Evolutionary conservation across 2,797 vertebrate genomes (phyloP), one percentile per base, ranked within the genome.

Genomic region (Urophycis tenuis): DNA sequence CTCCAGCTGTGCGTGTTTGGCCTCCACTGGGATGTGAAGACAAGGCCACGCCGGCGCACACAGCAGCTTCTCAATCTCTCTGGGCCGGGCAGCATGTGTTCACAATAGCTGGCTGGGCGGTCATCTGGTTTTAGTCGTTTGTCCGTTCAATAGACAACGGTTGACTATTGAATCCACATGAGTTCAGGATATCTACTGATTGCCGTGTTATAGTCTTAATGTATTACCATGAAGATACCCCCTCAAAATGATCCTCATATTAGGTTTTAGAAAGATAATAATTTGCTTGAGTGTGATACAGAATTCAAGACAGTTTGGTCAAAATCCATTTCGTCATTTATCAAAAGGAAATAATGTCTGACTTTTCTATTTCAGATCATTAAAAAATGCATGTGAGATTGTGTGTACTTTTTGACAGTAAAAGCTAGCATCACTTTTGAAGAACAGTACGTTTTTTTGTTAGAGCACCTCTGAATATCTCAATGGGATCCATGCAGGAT

Each of bases 1-100:
- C 84, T 86, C 93, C 11, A 87, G 60, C 45, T 92, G 89, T 2
- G 39, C 64, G n/a, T 89, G 89, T 89, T 91, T 92, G 31, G 83
- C 80, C 69, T 89, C 85, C 80, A 91, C 93, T 94, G 81, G 22
- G 35, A 29, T 39, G 12, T 17, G 70, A 79, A 31, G 36, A 79
- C 75, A 19, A 25, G 32, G 7, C 19, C n/a, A 34, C 39, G 17
- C n/a, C 17, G 53, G 2, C 22, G 10, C 49, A 60, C 4, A 45
- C 45, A 49, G 22, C 1, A 5, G 45, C 45, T 19, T 49, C 5
- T n/a, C n/a, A 53, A 53, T 22, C n/a, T 6, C 3, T 60, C 5
- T n/a, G 53, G n/a, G 2, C 8, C 7, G 53, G n/a, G 53, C 22
- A 60, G 53, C 22, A n/a, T n/a, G 8, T 60, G 19, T n/a, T 60